Evolutionary conservation across 1,140 invertebrate species (phyloP), one percentile per base, ranked within the genome.

Genomic region (Probaryconus sp.): DNA sequence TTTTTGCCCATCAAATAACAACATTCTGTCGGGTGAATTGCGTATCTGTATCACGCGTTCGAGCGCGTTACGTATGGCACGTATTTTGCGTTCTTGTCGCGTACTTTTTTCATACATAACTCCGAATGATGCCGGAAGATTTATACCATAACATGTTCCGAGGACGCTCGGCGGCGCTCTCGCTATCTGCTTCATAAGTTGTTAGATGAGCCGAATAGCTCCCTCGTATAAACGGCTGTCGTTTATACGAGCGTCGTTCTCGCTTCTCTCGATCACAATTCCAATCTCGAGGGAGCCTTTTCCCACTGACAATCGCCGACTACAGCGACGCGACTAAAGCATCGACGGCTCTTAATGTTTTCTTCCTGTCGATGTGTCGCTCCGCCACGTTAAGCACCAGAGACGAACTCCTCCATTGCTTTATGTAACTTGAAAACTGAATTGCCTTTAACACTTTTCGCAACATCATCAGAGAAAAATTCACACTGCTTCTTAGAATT

Each of bases 131-230:
- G 67, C 56, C 67, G 50, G 56, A 24, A 70, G 67, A 70, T 70
- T 70, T 61, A 70, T 70, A 20, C 16, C 56, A n/a, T n/a, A 48
- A 63, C 67, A 56, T 63, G 56, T 70, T 55, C 5, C 11, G 48
- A 45, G 67, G 48, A 48, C 55, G 51, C 28, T 30, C 17, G 56
- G 42, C 5, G 3, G 37, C 16, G 17, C 20, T 60, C 42, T 33
- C 30, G 43, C 50, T 84, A 79, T 84, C 79, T 81, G 82, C 79
- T 84, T 84, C 80, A 83, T 83, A 81, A 84, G 81, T 83, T 79
- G 80, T 78, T 77, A 83, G 82, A 83, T 83, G 83, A 84, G 70
- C 73, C 79, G 79, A 85, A 83, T 77, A 73, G 79, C 76, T 80
- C 77, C 48, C 79, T 45, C 53, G 51, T 53, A 64, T 72, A 65